Evolutionary conservation across 2,888 invertebrate genomes (phyloP).

Genomic region (Lathronympha strigana): DNA sequence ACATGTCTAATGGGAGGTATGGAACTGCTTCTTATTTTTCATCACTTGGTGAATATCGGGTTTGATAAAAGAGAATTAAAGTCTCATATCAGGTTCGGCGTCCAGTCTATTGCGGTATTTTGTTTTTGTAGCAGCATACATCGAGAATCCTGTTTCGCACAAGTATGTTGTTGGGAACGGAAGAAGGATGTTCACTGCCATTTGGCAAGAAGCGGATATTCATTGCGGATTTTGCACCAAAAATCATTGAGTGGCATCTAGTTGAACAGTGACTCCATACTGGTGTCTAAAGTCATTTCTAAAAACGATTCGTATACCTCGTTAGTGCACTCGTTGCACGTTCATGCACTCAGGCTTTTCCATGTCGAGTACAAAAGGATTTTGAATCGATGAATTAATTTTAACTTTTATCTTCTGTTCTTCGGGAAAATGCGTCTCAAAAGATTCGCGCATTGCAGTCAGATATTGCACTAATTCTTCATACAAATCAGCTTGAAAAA

Average conservation of each 20-base stretch:
- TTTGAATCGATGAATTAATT: no score
- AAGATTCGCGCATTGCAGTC: conserved; percentile 46
- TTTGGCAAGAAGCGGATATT: conserved; percentile 46
- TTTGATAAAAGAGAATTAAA: conserved; percentile 49
- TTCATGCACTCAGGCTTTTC: conserved; percentile 50
- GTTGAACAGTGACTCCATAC: conserved; percentile 52
- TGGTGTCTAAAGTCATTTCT: conserved; percentile 53
- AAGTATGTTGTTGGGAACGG: conserved; percentile 49
- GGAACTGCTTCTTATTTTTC: conserved; percentile 45
- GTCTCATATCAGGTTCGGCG: conserved; percentile 51
- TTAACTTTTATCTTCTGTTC: conserved; percentile 49
- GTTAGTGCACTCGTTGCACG: no score
- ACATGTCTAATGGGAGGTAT: background rate
- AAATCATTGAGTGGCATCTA: conserved; percentile 52
- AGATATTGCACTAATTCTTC: no score
- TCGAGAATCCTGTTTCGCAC: conserved; percentile 50
- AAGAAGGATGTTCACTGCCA: conserved; percentile 39
- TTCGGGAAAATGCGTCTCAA: conserved; percentile 51
- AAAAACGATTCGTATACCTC: conserved; percentile 51
- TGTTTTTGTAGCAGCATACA: conserved; percentile 48
- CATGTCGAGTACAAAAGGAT: conserved; percentile 37
- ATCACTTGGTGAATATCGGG: conserved; percentile 49
- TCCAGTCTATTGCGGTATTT: conserved; percentile 52
- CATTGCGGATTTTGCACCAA: conserved; percentile 51
- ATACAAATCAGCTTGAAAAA: no score